These are phyloP conservation scores for Cepaea hortensis DNA, from an alignment of 2,888 invertebrate genomes.

Conservation along the genomic window DNA sequence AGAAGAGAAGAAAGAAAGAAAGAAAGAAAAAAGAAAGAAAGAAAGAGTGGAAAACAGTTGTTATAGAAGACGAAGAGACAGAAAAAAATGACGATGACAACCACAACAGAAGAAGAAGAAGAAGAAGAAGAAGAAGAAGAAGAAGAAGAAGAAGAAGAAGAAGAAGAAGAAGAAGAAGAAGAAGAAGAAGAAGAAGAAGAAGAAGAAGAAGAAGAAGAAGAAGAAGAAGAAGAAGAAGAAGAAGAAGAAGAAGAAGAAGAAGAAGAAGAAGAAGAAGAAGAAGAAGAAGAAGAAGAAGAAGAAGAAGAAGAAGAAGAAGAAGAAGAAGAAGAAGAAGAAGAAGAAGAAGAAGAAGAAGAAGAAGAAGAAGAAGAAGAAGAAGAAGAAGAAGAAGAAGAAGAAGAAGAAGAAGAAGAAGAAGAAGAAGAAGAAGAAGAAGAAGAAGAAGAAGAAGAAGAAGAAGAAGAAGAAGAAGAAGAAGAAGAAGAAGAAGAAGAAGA, in stretches of 20 bases:
- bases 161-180: neutral
- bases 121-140: neutral
- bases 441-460: neutral
- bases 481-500: too few relatives aligned
- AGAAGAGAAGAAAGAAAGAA: too few relatives aligned
- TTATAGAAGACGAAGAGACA: too few relatives aligned
- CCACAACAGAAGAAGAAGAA: too few relatives aligned
- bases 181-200: neutral
- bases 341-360: neutral
- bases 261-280: neutral
- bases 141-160: neutral
- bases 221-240: neutral
- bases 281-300: neutral
- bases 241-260: too few relatives aligned
- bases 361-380: neutral
- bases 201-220: neutral
- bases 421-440: neutral
- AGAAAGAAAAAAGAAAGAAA: too few relatives aligned
- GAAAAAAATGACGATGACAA: too few relatives aligned
- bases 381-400: neutral
- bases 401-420: neutral
- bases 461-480: too few relatives aligned
- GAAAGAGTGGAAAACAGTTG: too few relatives aligned
- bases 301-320: neutral
- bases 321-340: neutral